Conservation (phyloP, 2,888 invertebrate species). For the Pantelozetes paolii region DNA sequence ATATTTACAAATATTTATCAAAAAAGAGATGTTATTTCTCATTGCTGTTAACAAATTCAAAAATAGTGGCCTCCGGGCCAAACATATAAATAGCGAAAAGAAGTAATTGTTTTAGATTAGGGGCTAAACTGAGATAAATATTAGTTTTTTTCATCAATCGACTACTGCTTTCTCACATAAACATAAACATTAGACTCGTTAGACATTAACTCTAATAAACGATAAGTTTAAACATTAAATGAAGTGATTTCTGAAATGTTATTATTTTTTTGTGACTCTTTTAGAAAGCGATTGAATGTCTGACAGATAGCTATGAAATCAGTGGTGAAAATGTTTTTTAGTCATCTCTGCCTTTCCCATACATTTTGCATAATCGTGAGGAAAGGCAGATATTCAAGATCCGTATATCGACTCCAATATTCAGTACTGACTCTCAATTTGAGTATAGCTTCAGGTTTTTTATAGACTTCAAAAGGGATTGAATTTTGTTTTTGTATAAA, state of each 20-base stretch:
- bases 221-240: too few species aligned
- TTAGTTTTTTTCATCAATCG: neutral
- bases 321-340: neutral
- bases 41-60: neutral
- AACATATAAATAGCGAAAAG: neutral
- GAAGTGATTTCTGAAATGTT: constrained; percentile 1
- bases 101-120: constrained; percentile 33
- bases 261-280: constrained; percentile 12
- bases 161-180: constrained; percentile 35
- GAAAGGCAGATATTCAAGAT: constrained; percentile 13
- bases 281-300: neutral
- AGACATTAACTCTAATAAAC: neutral
- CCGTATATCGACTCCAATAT: too few species aligned
- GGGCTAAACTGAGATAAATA: constrained; percentile 20
- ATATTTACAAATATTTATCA: neutral
- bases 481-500: neutral
- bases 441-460: constrained; percentile 23
- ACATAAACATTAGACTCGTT: constrained; percentile 19
- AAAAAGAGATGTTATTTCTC: neutral
- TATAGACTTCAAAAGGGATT: neutral
- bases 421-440: neutral
- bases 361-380: constrained; percentile 34
- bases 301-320: constrained; percentile 21
- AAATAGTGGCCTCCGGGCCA: constrained; percentile 22
- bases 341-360: constrained; percentile 26